Percentiles rank a stretch among this genome's conserved stretches.
These are phyloP conservation scores for Drosophila sproati DNA, from an alignment of 1,140 invertebrate genomes.

Conservation along the genomic window DNA sequence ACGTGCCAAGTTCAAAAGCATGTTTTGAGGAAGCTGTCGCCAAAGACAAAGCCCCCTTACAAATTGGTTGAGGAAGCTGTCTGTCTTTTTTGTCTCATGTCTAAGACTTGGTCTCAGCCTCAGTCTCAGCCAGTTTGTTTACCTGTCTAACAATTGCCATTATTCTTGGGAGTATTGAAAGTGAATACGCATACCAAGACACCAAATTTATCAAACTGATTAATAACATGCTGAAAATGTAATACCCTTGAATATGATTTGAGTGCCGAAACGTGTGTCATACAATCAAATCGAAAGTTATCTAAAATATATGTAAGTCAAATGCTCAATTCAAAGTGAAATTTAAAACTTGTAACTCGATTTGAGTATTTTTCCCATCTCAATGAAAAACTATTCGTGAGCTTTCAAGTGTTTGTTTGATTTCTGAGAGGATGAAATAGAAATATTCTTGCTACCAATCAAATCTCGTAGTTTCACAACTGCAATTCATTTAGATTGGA, in stretches of 20 bases:
- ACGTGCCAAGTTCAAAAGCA: constrained; percentile 70
- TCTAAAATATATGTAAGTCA: too few species aligned
- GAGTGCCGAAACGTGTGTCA: not conserved
- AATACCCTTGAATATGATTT: constrained; percentile 10
- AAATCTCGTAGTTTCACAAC: not conserved
- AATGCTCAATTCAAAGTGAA: too few species aligned
- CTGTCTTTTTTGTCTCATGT: constrained; percentile 34
- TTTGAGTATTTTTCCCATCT: too few species aligned
- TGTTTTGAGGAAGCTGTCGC: constrained; percentile 80
- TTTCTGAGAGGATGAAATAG: too few species aligned
- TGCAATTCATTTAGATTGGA: not conserved
- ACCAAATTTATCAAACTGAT: not conserved
- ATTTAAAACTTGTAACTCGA: too few species aligned
- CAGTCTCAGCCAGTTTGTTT: constrained; percentile 36
- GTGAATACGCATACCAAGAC: constrained; percentile 37
- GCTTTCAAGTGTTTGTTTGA: too few species aligned
- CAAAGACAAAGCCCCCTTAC: constrained; percentile 70
- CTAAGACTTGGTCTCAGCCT: not conserved
- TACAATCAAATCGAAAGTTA: too few species aligned
- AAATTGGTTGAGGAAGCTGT: constrained; percentile 73
- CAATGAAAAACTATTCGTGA: too few species aligned
- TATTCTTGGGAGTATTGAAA: constrained; percentile 73
- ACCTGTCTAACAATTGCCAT: constrained; percentile 72
- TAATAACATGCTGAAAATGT: not conserved
- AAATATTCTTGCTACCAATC: not conserved